Evolutionary conservation across 2,113 vertebrate species (phyloP), one percentile per base, ranked within the genome.

Genomic region (Percopsis transmontana): DNA sequence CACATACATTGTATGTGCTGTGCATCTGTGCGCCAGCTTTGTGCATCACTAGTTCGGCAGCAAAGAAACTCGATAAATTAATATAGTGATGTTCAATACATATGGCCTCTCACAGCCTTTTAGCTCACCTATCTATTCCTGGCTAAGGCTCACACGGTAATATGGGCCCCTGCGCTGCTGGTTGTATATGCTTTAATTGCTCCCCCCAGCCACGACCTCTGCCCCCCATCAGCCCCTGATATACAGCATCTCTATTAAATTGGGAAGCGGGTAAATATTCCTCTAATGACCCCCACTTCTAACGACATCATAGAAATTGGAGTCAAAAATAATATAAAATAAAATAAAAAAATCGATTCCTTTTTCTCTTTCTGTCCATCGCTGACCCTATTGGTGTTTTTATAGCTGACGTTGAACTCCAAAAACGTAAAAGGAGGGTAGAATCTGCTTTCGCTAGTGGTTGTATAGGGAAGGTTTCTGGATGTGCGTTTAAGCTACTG

Each of bases 231-330:
- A 74, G 83, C 71, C 72, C 59, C 90, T 89, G 87, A 92, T 92
- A 90, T 85, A 90, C 86, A 90, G 79, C 80, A 73, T 89, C 89
- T 89, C 89, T 88, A 92, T 91, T 92, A 92, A 88, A 90, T 87
- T 79, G 73, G 88, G 89, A 90, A 91, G 89, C 91, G 89, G 88
- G 91, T 90, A 92, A 92, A 92, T 92, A 91, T 92, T 89, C 88
- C 87, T 86, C 87, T 92, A 90, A 92, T 91, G 92, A 89, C 91
- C 85, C 80, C 79, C 57, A 68, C 64, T 86, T 83, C 80, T 90
- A 79, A 86, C 48, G 74, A 87, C 79, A 87, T 68, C 72, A 76
- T 27, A 83, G 81, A 86, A 90, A 88, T 76, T 56, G 65, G 58
- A 65, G 66, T 41, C 19, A 44, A 40, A 76, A 78, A 81, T 77